These are phyloP conservation scores for Harpalus rufipes DNA, from an alignment of 2,888 invertebrate species.

Conservation along the genomic window DNA sequence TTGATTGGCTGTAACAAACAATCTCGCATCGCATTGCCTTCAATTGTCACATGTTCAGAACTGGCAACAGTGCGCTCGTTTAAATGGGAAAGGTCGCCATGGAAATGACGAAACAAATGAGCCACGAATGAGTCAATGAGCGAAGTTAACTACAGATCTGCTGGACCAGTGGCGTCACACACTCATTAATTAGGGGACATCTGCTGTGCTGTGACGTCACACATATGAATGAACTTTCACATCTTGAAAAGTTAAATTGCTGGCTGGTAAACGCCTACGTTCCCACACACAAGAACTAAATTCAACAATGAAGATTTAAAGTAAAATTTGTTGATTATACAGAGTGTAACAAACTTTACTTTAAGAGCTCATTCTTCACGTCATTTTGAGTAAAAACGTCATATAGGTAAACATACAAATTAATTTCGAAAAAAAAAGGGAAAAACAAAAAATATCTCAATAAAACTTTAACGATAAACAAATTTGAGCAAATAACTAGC, in stretches of 20 bases:
- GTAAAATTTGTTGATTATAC: too few relatives aligned
- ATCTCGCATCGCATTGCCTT: conserved; percentile 5
- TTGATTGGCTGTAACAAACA: conserved; percentile 13
- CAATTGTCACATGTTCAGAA: conserved; percentile 1
- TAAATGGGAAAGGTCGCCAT: conserved; percentile 55
- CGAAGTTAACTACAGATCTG: conserved; percentile 8
- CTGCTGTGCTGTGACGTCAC: not conserved
- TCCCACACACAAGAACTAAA: too few relatives aligned
- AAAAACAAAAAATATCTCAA: too few relatives aligned
- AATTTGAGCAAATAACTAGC: too few relatives aligned
- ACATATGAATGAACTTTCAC: conserved; percentile 10
- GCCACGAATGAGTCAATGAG: conserved; percentile 53
- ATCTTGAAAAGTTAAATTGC: not conserved
- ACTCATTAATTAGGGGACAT: not conserved
- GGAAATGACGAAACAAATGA: conserved; percentile 59
- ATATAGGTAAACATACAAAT: too few relatives aligned
- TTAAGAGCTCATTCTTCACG: too few relatives aligned
- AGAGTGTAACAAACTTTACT: too few relatives aligned
- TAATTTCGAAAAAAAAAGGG: too few relatives aligned
- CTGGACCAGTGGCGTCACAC: conserved; percentile 4
- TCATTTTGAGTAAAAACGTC: too few relatives aligned
- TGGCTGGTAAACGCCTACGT: too few relatives aligned
- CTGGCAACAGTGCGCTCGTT: conserved; percentile 41
- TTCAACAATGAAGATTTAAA: too few relatives aligned
- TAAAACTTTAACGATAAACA: too few relatives aligned